Evolutionary conservation across 1,140 invertebrate genomes (phyloP), one percentile per base, ranked within the genome.

Genomic region (Pollicipes pollicipes): DNA sequence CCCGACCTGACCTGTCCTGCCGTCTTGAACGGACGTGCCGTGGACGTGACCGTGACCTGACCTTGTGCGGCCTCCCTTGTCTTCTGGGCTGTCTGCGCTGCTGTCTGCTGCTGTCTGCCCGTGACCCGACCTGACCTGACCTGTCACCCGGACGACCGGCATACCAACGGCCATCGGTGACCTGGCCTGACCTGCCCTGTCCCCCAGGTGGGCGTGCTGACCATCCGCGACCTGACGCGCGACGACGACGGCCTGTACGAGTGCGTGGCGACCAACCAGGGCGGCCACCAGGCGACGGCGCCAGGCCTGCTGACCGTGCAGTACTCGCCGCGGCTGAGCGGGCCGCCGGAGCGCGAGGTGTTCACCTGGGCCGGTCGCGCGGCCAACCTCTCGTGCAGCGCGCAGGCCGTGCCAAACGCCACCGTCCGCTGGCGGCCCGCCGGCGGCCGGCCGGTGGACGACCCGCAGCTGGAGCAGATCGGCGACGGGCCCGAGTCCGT

Each of bases 361-460:
- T 93, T 88, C 85, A 89, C 88, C 10, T 95, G 93, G 93, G 84
- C 88, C 30, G 80, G 85, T 45, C 83, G 84, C 73, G 85, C 87
- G 3, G 89, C 89, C 0, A 95, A 95, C 77, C 82, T 96, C 0
- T 91, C 88, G 37, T 96, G 93, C 77, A 82, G 91, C n/a, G 90
- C 90, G 21, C 87, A 90, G 78, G 87, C 89, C 73, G 91, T 95
- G 76, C 93, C 93, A 0, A 95, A 95, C 78, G 93, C 93, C 0
- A 94, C 13, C 13, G 45, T 58, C 45, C 2, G 45, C 92, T 63
- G 45, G 45, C 24, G 13, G 45, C 24, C 24, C 45, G 45, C 10
- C 8, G 45, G 45, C 8, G 2, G 45, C 13, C 13, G 45, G 45
- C 6, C 45, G 45, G 45, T 21, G 45, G 45, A 58, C 13, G 45